These are phyloP conservation scores for Tylochromis polylepis DNA, from an alignment of 2,113 vertebrate genomes.

Conservation along the genomic window DNA sequence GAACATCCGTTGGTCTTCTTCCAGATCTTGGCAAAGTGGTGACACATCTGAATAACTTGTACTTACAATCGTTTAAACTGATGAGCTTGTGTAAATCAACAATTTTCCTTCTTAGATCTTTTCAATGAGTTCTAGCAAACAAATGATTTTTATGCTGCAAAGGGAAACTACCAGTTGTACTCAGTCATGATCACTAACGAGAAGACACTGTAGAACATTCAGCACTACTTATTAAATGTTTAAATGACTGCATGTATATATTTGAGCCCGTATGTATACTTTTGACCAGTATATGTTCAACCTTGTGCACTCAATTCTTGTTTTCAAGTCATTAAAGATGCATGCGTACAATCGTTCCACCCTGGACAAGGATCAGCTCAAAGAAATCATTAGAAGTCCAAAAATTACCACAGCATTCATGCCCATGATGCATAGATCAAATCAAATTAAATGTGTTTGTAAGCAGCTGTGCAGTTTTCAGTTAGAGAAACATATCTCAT, in stretches of 20 bases:
- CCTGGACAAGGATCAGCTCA: not conserved
- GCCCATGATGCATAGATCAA: not conserved
- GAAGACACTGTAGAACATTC: not conserved
- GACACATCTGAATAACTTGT: not conserved
- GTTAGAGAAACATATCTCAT: not conserved
- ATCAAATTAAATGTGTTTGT: not conserved
- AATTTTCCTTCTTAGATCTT: not conserved
- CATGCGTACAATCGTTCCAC: too few relatives aligned
- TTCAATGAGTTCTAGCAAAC: not conserved
- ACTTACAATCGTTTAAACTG: not conserved
- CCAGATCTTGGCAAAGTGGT: not conserved
- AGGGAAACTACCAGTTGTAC: not conserved
- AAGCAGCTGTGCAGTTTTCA: not conserved
- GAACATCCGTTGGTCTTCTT: not conserved
- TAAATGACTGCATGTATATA: not conserved
- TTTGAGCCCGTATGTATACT: not conserved
- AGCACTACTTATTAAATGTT: not conserved
- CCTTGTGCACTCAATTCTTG: rapidly evolving
- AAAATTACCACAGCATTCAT: not conserved
- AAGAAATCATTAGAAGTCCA: not conserved
- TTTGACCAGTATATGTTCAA: not conserved
- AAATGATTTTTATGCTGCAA: not conserved
- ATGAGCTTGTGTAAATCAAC: not conserved
- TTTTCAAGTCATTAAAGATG: too few relatives aligned
- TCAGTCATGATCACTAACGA: not conserved